These are phyloP conservation scores for Nomada hirtipes DNA, from an alignment of 2,888 invertebrate species.

Conservation along the genomic window DNA sequence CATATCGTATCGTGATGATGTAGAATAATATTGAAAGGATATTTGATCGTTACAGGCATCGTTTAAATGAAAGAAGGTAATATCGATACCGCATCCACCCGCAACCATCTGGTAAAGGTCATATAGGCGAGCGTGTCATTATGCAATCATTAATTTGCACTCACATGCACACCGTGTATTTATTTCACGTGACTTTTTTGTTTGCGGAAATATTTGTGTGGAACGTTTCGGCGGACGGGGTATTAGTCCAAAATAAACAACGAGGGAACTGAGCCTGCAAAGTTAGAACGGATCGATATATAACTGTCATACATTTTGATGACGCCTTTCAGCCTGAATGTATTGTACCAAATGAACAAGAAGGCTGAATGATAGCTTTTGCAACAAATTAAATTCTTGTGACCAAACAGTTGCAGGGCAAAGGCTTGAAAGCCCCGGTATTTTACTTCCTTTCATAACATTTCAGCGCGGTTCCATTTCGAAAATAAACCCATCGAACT, in stretches of 20 bases:
- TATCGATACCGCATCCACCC: constrained; percentile 62
- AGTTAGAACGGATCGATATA: not conserved
- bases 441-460: too few species aligned
- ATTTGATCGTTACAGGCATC: constrained; percentile 65
- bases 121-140: constrained; percentile 49
- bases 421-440: too few species aligned
- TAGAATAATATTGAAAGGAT: constrained; percentile 55
- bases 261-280: constrained; percentile 1
- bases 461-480: too few species aligned
- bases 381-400: too few species aligned
- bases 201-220: constrained; percentile 42
- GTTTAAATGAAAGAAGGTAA: constrained; percentile 66
- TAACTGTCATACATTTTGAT: not conserved
- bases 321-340: not conserved
- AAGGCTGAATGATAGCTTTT: not conserved
- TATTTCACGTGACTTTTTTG: constrained; percentile 54
- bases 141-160: constrained; percentile 53
- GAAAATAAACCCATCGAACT: too few species aligned
- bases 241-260: constrained; percentile 43
- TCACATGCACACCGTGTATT: constrained; percentile 35
- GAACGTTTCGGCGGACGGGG: constrained; percentile 29
- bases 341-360: not conserved
- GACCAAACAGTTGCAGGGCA: too few species aligned
- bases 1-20: constrained; percentile 40
- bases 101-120: constrained; percentile 58